Evolutionary conservation across 2,888 invertebrate species (phyloP).

Genomic region (Lagria hirta): DNA sequence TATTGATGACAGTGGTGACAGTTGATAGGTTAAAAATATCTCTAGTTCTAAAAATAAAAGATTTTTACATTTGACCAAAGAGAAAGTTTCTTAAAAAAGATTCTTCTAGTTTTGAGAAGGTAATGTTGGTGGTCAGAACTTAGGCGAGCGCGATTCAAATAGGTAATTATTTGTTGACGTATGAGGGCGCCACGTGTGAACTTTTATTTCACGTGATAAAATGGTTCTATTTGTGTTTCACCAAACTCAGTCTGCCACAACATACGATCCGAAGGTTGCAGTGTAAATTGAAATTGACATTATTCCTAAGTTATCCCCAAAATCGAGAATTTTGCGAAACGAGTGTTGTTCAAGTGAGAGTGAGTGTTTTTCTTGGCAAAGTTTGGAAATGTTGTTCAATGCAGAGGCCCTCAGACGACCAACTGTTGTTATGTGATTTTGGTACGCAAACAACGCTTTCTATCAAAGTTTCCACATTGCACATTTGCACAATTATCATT

Average conservation of each 20-base stretch:
- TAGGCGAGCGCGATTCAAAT: no score
- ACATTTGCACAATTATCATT: conserved; percentile 18
- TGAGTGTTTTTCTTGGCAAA: no score
- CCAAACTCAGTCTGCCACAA: conserved; percentile 23
- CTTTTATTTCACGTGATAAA: conserved; percentile 15
- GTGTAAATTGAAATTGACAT: conserved; percentile 15
- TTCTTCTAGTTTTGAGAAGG: no score
- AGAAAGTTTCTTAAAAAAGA: no score
- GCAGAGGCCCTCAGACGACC: conserved; percentile 8
- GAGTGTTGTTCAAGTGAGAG: conserved; percentile 17
- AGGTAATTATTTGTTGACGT: no score
- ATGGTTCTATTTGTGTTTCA: conserved; percentile 21
- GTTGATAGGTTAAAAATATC: no score
- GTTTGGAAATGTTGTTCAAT: conserved; percentile 3
- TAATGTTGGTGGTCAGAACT: no score
- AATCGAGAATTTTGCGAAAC: conserved; percentile 1
- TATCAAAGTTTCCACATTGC: no score
- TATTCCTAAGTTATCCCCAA: conserved; percentile 1
- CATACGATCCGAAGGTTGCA: conserved; percentile 18
- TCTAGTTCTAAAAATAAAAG: no score
- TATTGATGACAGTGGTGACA: no score
- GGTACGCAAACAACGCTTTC: conserved; percentile 15
- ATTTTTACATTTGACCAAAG: no score
- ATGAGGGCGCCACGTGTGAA: conserved; percentile 8
- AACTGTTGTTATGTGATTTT: conserved; percentile 26